These are phyloP conservation scores for Trachelipus rathkii DNA, from an alignment of 1,140 invertebrate species.

Conservation along the genomic window DNA sequence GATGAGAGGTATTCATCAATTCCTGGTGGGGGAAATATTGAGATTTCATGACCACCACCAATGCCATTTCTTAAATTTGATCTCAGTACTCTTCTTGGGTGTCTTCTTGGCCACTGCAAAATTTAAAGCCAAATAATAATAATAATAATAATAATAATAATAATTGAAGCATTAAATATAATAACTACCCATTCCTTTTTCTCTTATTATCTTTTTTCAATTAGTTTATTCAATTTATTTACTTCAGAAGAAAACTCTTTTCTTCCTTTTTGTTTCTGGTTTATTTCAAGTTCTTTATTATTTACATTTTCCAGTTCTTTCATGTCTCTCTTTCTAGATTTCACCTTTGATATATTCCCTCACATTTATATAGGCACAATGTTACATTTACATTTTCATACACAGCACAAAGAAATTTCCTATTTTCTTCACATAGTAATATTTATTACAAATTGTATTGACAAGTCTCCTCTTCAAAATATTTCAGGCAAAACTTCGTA, in stretches of 20 bases:
- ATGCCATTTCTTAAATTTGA: slow-evolving; percentile 2
- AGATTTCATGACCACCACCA: neutral
- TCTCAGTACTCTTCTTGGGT: neutral
- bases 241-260: neutral
- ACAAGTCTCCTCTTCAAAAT: no score
- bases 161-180: neutral
- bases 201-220: neutral
- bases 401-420: no score
- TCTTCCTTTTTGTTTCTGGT: neutral
- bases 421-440: no score
- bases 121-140: no score
- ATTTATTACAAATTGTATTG: no score
- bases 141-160: neutral
- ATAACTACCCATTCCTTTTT: neutral
- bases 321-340: no score
- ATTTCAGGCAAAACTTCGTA: no score
- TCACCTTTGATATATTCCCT: no score
- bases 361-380: no score
- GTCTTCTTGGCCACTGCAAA: neutral
- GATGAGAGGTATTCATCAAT: neutral
- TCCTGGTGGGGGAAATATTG: neutral
- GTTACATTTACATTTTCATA: no score
- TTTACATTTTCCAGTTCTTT: no score
- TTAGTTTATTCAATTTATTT: neutral
- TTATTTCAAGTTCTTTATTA: neutral